Evolutionary conservation across 92 coral and sea anemone species (phyloP).

Genomic region (Palythoa heliodiscus): DNA sequence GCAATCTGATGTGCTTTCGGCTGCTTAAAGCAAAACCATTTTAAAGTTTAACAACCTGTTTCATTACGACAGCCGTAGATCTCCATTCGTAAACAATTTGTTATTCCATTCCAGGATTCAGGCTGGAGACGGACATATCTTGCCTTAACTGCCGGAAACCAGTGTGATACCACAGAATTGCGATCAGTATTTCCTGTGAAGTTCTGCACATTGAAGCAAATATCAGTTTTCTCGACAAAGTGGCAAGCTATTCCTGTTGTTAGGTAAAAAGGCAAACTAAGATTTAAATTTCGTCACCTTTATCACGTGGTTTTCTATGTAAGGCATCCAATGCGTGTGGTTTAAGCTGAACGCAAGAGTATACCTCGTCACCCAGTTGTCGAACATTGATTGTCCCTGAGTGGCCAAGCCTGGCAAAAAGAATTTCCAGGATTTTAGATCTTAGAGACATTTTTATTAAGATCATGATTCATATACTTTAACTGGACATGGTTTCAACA

Average conservation of each 20-base stretch:
- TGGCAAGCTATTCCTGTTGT: background rate
- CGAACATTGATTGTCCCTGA: conserved; percentile 92
- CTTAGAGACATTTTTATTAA: background rate
- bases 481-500: background rate
- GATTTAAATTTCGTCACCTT: conserved; percentile 52
- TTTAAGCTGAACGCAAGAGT: conserved; percentile 72
- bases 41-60: background rate
- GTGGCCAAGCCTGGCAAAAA: conserved; percentile 77
- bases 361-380: conserved; percentile 94
- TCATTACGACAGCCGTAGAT: conserved; percentile 83
- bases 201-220: conserved; percentile 43
- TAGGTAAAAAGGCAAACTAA: too few species aligned
- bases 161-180: conserved; percentile 73
- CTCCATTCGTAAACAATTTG: conserved; percentile 93
- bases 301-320: conserved; percentile 57
- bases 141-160: conserved; percentile 73
- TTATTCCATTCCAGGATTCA: conserved; percentile 81
- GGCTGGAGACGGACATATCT: conserved; percentile 81
- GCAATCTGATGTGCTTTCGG: background rate
- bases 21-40: background rate
- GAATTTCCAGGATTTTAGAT: background rate
- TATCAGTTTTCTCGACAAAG: background rate
- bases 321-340: conserved; percentile 75
- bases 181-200: conserved; percentile 88
- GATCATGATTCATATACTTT: background rate